Conservation (phyloP, 2,113 vertebrate genomes). For the Pachycephala philippinensis region DNA sequence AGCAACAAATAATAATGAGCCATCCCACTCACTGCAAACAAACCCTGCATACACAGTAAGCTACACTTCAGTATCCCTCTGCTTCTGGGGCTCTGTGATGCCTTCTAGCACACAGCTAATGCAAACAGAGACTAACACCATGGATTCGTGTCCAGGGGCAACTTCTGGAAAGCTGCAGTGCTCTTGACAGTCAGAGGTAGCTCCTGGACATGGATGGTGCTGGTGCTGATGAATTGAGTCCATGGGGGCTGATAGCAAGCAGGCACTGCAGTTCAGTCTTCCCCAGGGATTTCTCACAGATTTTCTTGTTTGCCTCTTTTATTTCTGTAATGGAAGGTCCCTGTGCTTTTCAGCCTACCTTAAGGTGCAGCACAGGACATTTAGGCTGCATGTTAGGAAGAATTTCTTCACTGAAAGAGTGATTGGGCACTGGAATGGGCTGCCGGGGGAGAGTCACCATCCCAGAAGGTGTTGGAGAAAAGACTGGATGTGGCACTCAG, state of each 20-base stretch:
- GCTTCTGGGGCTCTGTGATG: not conserved
- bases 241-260: not conserved
- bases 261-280: not conserved
- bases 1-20: not conserved
- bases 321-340: not conserved
- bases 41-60: not conserved
- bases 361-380: not conserved
- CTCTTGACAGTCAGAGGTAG: not conserved
- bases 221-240: not conserved
- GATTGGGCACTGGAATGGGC: not conserved
- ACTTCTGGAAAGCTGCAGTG: not conserved
- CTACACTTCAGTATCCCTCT: not conserved
- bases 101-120: not conserved
- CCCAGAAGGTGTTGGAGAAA: not conserved
- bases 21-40: not conserved
- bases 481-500: not conserved
- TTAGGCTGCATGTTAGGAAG: not conserved
- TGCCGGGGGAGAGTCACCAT: not conserved
- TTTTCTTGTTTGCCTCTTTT: not conserved
- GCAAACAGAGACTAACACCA: accelerated
- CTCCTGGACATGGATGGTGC: not conserved
- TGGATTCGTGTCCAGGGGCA: not conserved
- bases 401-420: not conserved
- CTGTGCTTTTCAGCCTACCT: not conserved
- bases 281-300: accelerated